Conservation (phyloP, 2,888 invertebrate genomes). For the Nipponacmea schrenckii region DNA sequence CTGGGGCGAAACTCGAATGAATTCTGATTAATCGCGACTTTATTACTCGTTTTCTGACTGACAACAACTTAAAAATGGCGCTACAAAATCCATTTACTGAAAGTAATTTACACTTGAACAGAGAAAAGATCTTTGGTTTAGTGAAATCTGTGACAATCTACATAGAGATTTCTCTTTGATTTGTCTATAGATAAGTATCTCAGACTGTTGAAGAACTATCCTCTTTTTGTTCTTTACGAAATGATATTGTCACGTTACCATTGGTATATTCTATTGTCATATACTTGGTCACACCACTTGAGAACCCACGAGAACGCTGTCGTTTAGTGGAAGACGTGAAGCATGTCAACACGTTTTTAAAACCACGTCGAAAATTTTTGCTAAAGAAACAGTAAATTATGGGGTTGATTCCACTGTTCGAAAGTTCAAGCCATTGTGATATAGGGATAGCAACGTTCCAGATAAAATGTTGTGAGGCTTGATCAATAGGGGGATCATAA, state of each 20-base stretch:
- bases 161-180: too few species aligned
- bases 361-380: conserved; percentile 90
- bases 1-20: too few species aligned
- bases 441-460: conserved; percentile 79
- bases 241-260: conserved; percentile 31
- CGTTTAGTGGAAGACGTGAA: conserved; percentile 13
- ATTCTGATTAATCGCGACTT: too few species aligned
- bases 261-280: conserved; percentile 34
- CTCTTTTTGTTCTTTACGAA: conserved; percentile 22
- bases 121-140: too few species aligned
- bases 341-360: conserved; percentile 66
- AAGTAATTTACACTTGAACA: too few species aligned
- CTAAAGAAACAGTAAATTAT: conserved; percentile 95
- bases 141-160: too few species aligned
- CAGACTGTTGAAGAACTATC: conserved; percentile 26
- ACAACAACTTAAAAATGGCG: too few species aligned
- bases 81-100: too few species aligned
- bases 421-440: conserved; percentile 93
- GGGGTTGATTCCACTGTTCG: conserved; percentile 95
- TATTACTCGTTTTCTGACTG: too few species aligned
- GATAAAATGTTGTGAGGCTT: conserved; percentile 75
- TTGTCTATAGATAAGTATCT: too few species aligned
- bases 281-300: conserved; percentile 30
- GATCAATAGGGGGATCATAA: conserved; percentile 72
- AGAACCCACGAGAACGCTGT: conserved; percentile 14